A percentile compares a stretch with the other conserved stretches of the same genome.
Evolutionary conservation across 2,113 vertebrate species (phyloP).

Genomic region (Antechinus flavipes): DNA sequence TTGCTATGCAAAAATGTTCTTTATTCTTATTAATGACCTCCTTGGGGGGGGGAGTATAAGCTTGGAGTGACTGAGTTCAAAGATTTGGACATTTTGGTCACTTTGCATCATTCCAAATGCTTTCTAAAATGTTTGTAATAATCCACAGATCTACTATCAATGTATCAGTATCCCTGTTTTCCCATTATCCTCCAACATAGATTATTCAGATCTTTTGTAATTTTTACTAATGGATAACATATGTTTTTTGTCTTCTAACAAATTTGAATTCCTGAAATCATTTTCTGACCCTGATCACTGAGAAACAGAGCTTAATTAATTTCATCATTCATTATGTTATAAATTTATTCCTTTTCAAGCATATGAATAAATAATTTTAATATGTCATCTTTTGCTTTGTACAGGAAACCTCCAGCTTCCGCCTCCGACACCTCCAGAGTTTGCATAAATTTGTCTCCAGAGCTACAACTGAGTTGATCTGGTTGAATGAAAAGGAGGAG

Average conservation of each 20-base stretch:
- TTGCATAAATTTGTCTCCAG: slow-evolving; percentile 93
- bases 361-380: slow-evolving; percentile 28
- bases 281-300: slow-evolving; percentile 10
- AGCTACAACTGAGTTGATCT: slow-evolving; percentile 96
- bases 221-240: background rate
- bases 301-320: slow-evolving; percentile 10
- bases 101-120: background rate
- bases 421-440: slow-evolving; percentile 94
- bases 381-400: slow-evolving; percentile 6
- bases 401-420: slow-evolving; percentile 96
- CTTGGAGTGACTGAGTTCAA: background rate
- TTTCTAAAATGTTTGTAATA: background rate
- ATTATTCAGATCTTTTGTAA: background rate
- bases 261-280: slow-evolving; percentile 26
- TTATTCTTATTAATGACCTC: too few relatives aligned
- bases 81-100: background rate
- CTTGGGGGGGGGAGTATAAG: background rate
- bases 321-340: slow-evolving; percentile 15
- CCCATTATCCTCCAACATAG: background rate
- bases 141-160: background rate
- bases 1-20: too few relatives aligned
- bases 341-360: slow-evolving; percentile 14
- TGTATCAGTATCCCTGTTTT: background rate
- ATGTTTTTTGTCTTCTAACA: slow-evolving; percentile 12
- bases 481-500: slow-evolving; percentile 98